A percentile compares a stretch with the other conserved stretches of the same genome.
phyloP scores from a whole-genome alignment of 2,888 invertebrate genomes.

The Epistrophe grossulariae region DNA sequence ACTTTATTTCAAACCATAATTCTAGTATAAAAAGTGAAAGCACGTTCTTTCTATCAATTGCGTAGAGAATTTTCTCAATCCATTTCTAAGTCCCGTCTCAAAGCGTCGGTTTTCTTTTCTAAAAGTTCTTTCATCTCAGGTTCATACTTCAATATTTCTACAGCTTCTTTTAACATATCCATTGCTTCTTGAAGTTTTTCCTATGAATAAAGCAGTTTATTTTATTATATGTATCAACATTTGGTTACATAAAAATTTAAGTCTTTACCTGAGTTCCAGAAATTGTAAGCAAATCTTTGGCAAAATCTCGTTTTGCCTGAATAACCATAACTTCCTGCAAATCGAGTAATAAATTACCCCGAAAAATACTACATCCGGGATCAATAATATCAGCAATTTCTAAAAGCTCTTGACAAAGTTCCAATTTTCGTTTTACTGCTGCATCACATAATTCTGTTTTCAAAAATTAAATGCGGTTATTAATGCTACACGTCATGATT shows the following conservation, averaged over 20 bases:
- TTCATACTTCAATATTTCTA: constrained; percentile 86
- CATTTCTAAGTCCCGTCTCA: constrained; percentile 81
- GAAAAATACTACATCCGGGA: constrained; percentile 87
- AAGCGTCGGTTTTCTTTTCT: constrained; percentile 84
- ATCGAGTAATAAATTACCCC: constrained; percentile 87
- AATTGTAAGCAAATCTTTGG: constrained; percentile 85
- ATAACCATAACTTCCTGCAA: constrained; percentile 87
- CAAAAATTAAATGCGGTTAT: constrained; percentile 6
- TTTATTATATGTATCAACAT: background rate
- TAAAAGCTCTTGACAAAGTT: constrained; percentile 88
- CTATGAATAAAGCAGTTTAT: constrained; percentile 80
- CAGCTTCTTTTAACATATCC: constrained; percentile 86
- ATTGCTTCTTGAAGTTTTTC: constrained; percentile 86
- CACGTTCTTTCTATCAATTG: background rate
- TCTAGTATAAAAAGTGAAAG: constrained; percentile 15
- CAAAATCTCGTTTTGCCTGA: constrained; percentile 86
- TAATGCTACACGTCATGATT: background rate
- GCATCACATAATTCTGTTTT: constrained; percentile 85
- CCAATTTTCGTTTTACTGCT: constrained; percentile 86
- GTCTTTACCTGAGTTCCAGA: constrained; percentile 85
- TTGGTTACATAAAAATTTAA: background rate
- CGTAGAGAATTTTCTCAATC: constrained; percentile 59
- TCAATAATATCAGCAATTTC: constrained; percentile 87
- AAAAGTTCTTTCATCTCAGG: constrained; percentile 86
- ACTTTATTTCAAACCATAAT: background rate